These are phyloP conservation scores for Enteromius radiatus DNA, from an alignment of 2,797 vertebrate genomes.

Conservation along the genomic window DNA sequence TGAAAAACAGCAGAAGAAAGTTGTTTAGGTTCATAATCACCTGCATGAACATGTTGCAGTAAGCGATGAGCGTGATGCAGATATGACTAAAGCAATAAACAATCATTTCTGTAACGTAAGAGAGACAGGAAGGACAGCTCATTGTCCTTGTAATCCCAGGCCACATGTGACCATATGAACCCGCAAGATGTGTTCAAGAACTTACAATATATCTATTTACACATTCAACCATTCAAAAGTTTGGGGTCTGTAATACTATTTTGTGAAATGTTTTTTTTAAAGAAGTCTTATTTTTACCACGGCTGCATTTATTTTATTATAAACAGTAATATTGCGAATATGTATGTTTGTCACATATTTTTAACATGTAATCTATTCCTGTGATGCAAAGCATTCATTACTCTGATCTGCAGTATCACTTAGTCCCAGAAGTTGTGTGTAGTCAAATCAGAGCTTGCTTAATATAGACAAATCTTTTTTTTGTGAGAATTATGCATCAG, in stretches of 20 bases:
- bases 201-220: neutral
- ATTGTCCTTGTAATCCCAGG: neutral
- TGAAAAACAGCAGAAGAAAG: neutral
- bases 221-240: neutral
- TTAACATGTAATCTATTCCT: neutral
- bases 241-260: neutral
- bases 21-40: neutral
- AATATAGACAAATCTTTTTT: slow-evolving; percentile 1
- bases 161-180: neutral
- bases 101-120: neutral
- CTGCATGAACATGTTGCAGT: neutral
- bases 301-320: neutral
- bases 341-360: neutral
- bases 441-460: neutral
- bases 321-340: neutral
- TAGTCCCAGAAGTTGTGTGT: neutral
- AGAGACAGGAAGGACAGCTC: neutral
- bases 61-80: neutral
- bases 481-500: neutral
- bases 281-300: neutral
- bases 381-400: neutral
- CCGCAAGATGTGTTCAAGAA: neutral
- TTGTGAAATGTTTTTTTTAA: neutral
- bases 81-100: neutral
- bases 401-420: neutral